A percentile compares a stretch with the other conserved stretches of the same genome.
These are phyloP conservation scores for Chaetodon trifascialis DNA, from an alignment of 2,113 vertebrate species.

Conservation along the genomic window DNA sequence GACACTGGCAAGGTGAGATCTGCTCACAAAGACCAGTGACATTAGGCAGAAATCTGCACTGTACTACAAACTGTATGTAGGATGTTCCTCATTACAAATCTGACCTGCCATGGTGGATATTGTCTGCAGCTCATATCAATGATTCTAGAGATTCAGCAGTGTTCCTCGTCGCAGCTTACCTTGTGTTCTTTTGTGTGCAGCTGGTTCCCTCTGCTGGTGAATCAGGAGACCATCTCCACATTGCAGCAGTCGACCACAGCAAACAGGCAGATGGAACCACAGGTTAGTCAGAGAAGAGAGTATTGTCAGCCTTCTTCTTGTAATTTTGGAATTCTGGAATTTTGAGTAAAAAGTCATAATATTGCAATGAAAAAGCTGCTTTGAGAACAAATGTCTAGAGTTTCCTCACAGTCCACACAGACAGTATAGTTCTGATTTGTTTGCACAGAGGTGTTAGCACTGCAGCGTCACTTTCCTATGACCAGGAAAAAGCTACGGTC, in stretches of 20 bases:
- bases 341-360: not conserved
- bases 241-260: slow-evolving; percentile 65
- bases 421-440: not conserved
- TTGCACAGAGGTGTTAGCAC: no score
- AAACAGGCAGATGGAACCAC: slow-evolving; percentile 78
- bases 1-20: slow-evolving; percentile 64
- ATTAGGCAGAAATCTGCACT: not conserved
- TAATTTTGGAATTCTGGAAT: no score
- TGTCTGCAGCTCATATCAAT: not conserved
- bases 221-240: slow-evolving; percentile 77
- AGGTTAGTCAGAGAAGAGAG: slow-evolving; percentile 76
- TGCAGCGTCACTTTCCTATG: no score
- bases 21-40: not conserved
- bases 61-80: not conserved
- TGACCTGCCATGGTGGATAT: not conserved
- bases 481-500: no score
- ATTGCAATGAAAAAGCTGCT: not conserved
- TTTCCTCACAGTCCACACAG: not conserved
- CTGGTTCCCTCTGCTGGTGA: slow-evolving; percentile 85
- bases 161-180: not conserved
- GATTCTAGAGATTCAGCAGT: not conserved
- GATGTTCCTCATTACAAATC: not conserved
- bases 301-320: not conserved
- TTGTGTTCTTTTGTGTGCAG: slow-evolving; percentile 74
- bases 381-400: not conserved